Evolutionary conservation across 2,797 vertebrate genomes (phyloP), one percentile per base, ranked within the genome.

Genomic region (Loriculus beryllinus): DNA sequence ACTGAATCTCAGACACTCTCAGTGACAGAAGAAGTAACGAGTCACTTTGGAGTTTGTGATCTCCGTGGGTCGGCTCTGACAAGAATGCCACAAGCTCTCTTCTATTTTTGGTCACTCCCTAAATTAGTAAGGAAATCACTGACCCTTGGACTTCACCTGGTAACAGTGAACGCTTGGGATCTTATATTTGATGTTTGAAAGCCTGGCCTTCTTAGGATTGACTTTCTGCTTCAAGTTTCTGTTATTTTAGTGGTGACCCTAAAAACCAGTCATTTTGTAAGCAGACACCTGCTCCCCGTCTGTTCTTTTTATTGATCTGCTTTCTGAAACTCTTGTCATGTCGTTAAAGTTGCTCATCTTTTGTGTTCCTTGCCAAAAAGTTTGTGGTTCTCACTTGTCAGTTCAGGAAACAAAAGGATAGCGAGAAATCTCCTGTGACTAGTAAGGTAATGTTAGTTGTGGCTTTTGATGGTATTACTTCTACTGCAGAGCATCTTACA

Each of bases 221-320:
- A 35, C 0, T 0, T 92, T 91, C 45, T 82, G 40, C 51, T 63
- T 82, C 52, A 45, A 21, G 26, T 87, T 91, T 87, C 49, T 87
- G 22, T 88, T 92, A 51, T 65, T 91, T 91, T 49, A 82, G 37
- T 35, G 49, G 21, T 77, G 47, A 84, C 70, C 39, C 57, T 86
- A 40, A 63, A 77, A 91, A 83, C 9, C 1, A 22, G 28, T 80
- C 4, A 23, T 85, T 81, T 89, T 78, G 52, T 83, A 71, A 71
- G 69, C 15, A 57, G 47, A 49, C 42, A 89, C 84, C 62, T 93
- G 93, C 42, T 60, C 35, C 75, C 40, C 62, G 87, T 94, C 79
- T 93, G 83, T 85, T 94, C 54, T 45, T 86, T 82, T 74, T 90
- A 68, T 86, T 94, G 57, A 60, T 81, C 42, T 76, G 51, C 45